Evolutionary conservation across 2,113 vertebrate species (phyloP).

Genomic region (Poeciliopsis prolifica): DNA sequence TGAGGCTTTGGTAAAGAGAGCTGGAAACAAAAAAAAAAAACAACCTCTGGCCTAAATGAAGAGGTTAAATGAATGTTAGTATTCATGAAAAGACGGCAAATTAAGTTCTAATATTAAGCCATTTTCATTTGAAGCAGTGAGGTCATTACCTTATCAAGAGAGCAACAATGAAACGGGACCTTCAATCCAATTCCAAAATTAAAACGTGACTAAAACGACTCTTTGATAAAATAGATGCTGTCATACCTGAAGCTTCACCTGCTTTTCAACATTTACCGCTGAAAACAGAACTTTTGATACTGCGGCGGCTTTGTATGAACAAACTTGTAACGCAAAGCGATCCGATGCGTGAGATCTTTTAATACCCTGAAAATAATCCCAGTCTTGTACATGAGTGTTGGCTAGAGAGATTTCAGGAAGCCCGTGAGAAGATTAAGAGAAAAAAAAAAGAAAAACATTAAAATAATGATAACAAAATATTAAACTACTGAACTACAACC

Average conservation of each 20-base stretch:
- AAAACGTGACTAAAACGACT: constrained; percentile 21
- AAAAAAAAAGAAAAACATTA: no score
- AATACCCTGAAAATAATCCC: neutral
- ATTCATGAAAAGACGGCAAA: constrained; percentile 3
- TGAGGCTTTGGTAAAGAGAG: neutral
- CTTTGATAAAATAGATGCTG: constrained; percentile 36
- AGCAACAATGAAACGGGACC: neutral
- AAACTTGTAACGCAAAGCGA: neutral
- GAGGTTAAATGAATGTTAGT: constrained; percentile 4
- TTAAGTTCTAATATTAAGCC: neutral
- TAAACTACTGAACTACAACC: no score
- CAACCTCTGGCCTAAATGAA: neutral
- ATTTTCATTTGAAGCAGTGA: neutral
- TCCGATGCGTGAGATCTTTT: neutral
- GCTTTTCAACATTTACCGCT: neutral
- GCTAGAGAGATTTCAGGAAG: neutral
- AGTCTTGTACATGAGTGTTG: neutral
- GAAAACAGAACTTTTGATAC: neutral
- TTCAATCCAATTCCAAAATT: neutral
- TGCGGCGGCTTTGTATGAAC: constrained; percentile 1
- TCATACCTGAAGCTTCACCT: constrained; percentile 5
- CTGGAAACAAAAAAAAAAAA: neutral
- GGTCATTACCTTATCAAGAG: neutral
- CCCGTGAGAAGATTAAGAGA: no score
- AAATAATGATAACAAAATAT: no score